Base-by-base conservation (phyloP, 53 echinoderm and acorn worm species). In the Astropecten irregularis region DNA sequence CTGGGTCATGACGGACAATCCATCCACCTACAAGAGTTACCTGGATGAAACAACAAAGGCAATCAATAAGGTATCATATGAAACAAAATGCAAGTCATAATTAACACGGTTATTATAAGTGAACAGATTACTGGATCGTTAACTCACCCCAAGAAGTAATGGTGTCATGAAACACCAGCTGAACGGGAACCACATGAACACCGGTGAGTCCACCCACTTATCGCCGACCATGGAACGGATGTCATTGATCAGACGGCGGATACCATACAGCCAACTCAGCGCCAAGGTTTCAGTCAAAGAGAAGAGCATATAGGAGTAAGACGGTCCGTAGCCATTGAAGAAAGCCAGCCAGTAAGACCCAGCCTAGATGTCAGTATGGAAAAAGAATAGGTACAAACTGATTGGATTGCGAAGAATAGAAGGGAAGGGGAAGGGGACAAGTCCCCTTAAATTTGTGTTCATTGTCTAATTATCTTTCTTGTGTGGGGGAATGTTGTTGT, bases 301-400 rank as follows among this genome's bases (percentile, higher is more conserved):
- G 49, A 66, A 88, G 21, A 95, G 51, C 82, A 93, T 50, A 13
- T 71, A 42, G n/a, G 84, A 72, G 28, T 87, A 81, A 29, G 88
- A 84, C 3, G 90, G 73, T 22, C 90, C 90, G 26, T 88, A 90
- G 28, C 81, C 84, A 38, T 93, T 90, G 22, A 93, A 73, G 16
- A 93, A 88, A 2, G 83, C 72, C n/a, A 82, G 72, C 93, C 93
- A 93, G 60, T 93, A 93, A 22, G 90, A 28, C 9, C 93, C 93
- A 16, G 93, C 83, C 89, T 89, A n/a, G n/a, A n/a, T n/a, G n/a
- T n/a, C n/a, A n/a, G n/a, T 16, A n/a, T n/a, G n/a, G n/a, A n/a
- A n/a, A n/a, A n/a, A n/a, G n/a, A n/a, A n/a, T n/a, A n/a, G n/a
- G n/a, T n/a, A n/a, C n/a, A n/a, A n/a, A n/a, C n/a, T n/a, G n/a